Conservation (phyloP, 1,140 invertebrate genomes). For the Caerostris extrusa region DNA sequence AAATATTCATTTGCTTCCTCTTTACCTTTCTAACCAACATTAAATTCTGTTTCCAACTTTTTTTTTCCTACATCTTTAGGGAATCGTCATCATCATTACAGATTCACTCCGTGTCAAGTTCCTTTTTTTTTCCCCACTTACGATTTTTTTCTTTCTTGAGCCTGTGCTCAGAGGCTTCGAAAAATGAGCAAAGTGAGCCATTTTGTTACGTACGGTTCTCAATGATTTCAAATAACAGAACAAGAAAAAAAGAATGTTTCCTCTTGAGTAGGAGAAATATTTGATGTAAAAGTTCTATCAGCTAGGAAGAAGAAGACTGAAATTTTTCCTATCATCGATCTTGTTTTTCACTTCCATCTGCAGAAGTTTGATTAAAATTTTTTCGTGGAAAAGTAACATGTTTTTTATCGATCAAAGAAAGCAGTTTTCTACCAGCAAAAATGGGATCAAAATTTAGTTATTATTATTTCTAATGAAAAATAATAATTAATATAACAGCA, state of each 20-base stretch:
- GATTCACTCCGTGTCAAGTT: not conserved
- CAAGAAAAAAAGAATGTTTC: not conserved
- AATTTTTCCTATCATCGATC: too few species aligned
- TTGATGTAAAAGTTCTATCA: not conserved
- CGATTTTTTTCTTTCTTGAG: not conserved
- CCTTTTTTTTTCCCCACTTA: not conserved
- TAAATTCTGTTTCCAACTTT: not conserved
- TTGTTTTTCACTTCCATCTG: too few species aligned
- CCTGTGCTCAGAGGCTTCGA: not conserved
- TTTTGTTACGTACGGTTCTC: not conserved
- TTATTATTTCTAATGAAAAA: too few species aligned
- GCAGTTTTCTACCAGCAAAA: too few species aligned
- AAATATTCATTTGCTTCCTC: not conserved
- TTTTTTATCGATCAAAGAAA: too few species aligned
- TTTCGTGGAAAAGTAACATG: too few species aligned
- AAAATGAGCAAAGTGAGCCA: not conserved
- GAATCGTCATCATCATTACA: not conserved
- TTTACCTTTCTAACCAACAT: not conserved
- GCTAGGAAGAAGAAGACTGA: not conserved
- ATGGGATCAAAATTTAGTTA: too few species aligned
- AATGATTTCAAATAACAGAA: not conserved
- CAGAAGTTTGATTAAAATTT: too few species aligned
- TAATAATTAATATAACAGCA: too few species aligned
- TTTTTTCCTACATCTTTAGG: not conserved
- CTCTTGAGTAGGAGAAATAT: not conserved